Conservation (phyloP, 2,888 invertebrate genomes). For the Germaria angustata region DNA sequence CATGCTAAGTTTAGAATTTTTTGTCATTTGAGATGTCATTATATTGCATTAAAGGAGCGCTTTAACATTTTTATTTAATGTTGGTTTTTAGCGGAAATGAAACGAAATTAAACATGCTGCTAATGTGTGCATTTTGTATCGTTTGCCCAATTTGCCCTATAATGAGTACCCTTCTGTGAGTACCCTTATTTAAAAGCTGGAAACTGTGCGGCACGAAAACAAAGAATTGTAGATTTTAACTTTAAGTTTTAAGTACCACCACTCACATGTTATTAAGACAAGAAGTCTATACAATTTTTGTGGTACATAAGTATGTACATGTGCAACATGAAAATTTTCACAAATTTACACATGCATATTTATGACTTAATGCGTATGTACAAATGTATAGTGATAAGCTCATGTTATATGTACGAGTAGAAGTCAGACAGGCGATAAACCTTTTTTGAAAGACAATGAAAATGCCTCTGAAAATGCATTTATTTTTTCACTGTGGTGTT, state of each 20-base stretch:
- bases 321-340: too few relatives aligned
- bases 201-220: not conserved
- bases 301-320: not conserved
- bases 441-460: constrained; percentile 43
- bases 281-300: not conserved
- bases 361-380: constrained; percentile 1
- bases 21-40: too few relatives aligned
- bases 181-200: not conserved
- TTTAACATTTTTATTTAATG: too few relatives aligned
- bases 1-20: too few relatives aligned
- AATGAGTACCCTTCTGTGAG: too few relatives aligned
- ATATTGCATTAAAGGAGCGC: too few relatives aligned
- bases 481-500: not conserved
- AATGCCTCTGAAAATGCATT: constrained; percentile 5
- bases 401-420: constrained; percentile 43
- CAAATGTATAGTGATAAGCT: constrained; percentile 32
- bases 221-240: constrained; percentile 23
- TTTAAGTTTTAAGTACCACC: constrained; percentile 13
- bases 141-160: too few relatives aligned
- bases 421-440: constrained; percentile 58
- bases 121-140: too few relatives aligned
- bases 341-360: not conserved
- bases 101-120: too few relatives aligned
- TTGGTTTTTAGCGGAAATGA: too few relatives aligned
- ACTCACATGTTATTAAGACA: constrained; percentile 28